phyloP scores from a whole-genome alignment of 2,113 vertebrate genomes.

The Choloepus hoffmanni region DNA sequence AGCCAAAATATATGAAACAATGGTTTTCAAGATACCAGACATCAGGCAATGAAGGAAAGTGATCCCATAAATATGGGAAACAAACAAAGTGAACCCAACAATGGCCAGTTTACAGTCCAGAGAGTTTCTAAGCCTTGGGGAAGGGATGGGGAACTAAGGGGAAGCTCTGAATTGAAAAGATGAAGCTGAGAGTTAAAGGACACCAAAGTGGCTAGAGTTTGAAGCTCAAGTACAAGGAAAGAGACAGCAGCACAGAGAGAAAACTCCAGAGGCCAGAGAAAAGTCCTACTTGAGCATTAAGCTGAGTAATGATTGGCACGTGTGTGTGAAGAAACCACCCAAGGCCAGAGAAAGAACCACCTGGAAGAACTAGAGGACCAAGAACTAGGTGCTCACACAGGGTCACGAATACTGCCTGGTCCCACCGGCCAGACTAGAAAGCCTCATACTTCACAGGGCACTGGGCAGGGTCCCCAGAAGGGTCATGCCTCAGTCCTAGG shows the following conservation, averaged over 20 bases:
- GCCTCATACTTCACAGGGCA: background rate
- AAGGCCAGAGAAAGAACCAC: background rate
- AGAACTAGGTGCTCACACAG: background rate
- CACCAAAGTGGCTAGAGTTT: background rate
- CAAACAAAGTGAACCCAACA: too few species aligned
- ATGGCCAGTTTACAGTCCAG: background rate
- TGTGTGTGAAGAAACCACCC: background rate
- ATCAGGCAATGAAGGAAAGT: too few species aligned
- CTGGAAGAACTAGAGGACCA: background rate
- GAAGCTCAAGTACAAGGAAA: background rate
- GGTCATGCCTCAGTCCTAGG: background rate
- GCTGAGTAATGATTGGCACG: background rate
- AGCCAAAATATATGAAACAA: too few species aligned
- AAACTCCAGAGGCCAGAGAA: background rate
- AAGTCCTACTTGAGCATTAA: background rate
- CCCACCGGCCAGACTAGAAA: background rate
- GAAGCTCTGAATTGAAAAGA: background rate
- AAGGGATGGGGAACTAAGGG: background rate
- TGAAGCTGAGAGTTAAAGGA: background rate
- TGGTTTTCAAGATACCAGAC: too few species aligned
- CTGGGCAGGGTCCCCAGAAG: background rate
- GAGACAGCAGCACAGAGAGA: background rate
- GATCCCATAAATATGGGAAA: too few species aligned
- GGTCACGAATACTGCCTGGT: too few species aligned
- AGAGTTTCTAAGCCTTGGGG: background rate